Base-by-base conservation (phyloP, 2,113 vertebrate species). In the Galbula dea region DNA sequence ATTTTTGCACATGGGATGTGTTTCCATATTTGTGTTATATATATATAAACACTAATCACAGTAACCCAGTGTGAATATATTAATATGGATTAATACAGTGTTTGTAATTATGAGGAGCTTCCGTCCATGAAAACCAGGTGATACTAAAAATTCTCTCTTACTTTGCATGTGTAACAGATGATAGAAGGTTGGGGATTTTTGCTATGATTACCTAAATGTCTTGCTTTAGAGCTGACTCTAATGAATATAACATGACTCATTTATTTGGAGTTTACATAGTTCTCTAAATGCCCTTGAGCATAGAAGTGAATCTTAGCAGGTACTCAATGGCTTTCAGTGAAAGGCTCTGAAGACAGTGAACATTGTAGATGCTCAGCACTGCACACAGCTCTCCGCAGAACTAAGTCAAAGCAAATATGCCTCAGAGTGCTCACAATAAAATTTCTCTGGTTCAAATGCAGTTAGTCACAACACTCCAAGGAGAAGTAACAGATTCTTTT, bases 1-100 rank as follows among this genome's bases (percentile, higher is more conserved):
- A 94, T 95, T 96, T 95, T 96, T 97, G 89, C 73, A 74, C 16
- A 89, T 66, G 37, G 26, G 15, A 93, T 95, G 10, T 84, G 88
- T 94, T 96, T 95, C 66, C 46, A 48, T 94, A 76, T 94, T 92
- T 83, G 52, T 66, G 37, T 88, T 57, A 20, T 24, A 83, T 84
- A 77, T 36, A 83, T 63, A 75, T 83, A 95, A 92, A 78, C 69
- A 90, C 39, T 93, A 92, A 86, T 93, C 68, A 83, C 49, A 65
- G 54, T 71, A 93, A 93, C 55, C 72, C 19, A 95, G 49, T 67
- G 80, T 95, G 95, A 96, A 83, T 95, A 82, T 84, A 58, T 79
- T 91, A 95, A 93, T 96, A 92, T 77, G 78, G 69, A 94, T 83
- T 76, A 96, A 93, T 91, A 58, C 23, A 32, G 32, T 86, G 19